Percentiles rank a stretch among this genome's conserved stretches.
These are phyloP conservation scores for Phainopepla nitens DNA, from an alignment of 2,113 vertebrate species.

Conservation along the genomic window DNA sequence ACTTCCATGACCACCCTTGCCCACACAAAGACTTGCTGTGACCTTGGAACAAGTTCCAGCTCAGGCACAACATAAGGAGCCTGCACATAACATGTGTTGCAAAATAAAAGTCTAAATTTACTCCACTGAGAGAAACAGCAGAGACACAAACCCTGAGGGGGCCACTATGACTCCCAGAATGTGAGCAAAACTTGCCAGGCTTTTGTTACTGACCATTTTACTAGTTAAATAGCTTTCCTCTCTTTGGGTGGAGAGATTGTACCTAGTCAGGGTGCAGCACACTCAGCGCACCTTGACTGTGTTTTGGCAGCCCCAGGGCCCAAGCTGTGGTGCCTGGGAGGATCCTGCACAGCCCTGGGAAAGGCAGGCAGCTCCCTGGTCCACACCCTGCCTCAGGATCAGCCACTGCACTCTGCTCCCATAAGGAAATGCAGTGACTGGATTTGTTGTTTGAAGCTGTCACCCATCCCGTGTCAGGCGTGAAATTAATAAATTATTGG, in stretches of 20 bases:
- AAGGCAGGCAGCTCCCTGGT: not conserved
- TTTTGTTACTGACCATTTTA: not conserved
- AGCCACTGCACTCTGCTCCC: not conserved
- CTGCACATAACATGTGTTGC: not conserved
- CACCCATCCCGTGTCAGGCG: not conserved
- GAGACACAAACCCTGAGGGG: not conserved
- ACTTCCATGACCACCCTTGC: accelerated
- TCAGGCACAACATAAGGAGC: not conserved
- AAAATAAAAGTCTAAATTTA: not conserved
- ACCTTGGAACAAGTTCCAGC: not conserved
- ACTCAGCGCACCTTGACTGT: not conserved
- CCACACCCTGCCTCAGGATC: not conserved
- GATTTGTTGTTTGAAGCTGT: not conserved
- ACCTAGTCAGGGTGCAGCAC: not conserved
- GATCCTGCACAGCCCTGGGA: not conserved
- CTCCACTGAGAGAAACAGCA: not conserved
- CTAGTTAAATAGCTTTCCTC: not conserved
- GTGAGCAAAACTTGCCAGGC: not conserved
- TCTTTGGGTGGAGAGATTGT: not conserved
- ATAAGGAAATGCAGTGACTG: not conserved
- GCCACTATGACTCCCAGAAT: not conserved
- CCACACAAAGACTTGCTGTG: not conserved
- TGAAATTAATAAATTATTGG: not conserved
- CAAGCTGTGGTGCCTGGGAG: not conserved
- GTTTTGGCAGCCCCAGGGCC: not conserved